These are phyloP conservation scores for Tuberolachnus salignus DNA, from an alignment of 2,888 invertebrate species.

Conservation along the genomic window DNA sequence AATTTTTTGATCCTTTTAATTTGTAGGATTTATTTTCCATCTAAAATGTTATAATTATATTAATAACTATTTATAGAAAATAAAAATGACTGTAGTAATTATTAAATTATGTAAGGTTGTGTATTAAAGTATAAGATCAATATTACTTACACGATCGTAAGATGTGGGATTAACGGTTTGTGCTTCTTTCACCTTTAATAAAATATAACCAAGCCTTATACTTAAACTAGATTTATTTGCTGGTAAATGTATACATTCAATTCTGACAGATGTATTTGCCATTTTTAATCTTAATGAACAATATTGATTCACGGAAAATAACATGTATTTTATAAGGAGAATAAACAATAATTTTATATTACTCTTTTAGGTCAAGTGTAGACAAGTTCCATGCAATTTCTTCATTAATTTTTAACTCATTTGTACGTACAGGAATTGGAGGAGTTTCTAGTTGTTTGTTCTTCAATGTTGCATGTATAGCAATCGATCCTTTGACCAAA, in stretches of 20 bases:
- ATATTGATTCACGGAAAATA: neutral
- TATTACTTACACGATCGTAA: slow-evolving; percentile 19
- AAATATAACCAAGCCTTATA: slow-evolving; percentile 35
- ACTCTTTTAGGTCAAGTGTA: slow-evolving; percentile 26
- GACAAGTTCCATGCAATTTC: slow-evolving; percentile 19
- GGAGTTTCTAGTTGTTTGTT: slow-evolving; percentile 1
- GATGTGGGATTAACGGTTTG: slow-evolving; percentile 25
- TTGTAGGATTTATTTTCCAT: slow-evolving; percentile 26
- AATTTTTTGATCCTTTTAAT: slow-evolving; percentile 39
- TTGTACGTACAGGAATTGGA: neutral
- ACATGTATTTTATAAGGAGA: neutral
- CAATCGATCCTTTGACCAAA: slow-evolving; percentile 37
- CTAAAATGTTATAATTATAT: slow-evolving; percentile 15
- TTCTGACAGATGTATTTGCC: slow-evolving; percentile 16
- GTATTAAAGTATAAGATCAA: neutral
- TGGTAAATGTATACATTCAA: slow-evolving; percentile 28
- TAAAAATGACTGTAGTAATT: neutral
- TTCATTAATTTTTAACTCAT: slow-evolving; percentile 5
- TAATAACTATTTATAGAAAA: too few relatives aligned
- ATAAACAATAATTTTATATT: neutral
- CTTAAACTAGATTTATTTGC: neutral
- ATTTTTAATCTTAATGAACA: slow-evolving; percentile 37
- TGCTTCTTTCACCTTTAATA: slow-evolving; percentile 41
- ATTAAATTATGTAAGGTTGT: neutral
- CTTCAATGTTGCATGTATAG: slow-evolving; percentile 23